Base-by-base conservation (phyloP, 2,797 vertebrate species). In the Coregonus suidteri region DNA sequence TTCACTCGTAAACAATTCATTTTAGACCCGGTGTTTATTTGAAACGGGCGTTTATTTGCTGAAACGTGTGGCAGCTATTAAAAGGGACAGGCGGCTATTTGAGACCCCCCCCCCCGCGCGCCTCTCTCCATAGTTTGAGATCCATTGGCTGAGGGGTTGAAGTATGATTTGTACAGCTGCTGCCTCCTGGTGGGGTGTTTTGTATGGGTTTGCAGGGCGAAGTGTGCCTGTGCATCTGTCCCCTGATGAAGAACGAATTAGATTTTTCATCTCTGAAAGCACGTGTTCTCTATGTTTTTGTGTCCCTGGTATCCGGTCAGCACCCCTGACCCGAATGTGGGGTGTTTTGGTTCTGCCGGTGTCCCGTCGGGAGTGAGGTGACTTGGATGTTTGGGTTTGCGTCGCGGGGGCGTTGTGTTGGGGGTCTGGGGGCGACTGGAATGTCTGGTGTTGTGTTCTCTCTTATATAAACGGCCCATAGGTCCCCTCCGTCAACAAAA, bases 101-200 rank as follows among this genome's bases (percentile, higher is more conserved):
- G 41, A 47, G 41, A 47, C 7, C 3, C 79, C 16, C 73, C 77
- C 16, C 11, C 41, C 75, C n/a, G 11, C 69, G 0, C 3, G 2
- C 41, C 71, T n/a, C 52, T 15, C 31, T 4, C n/a, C 70, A 6
- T 89, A 90, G 89, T 90, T 92, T 86, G 84, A 91, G 86, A 86
- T 80, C 30, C 68, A 75, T 71, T 86, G 81, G 47, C 56, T 1
- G 11, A 35, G 71, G 84, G 76, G 75, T 84, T 72, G 71, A 82
- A 85, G 70, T 84, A 84, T 87, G 20, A 88, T 92, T 93, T 91
- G 82, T 86, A 84, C 92, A 93, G 92, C 92, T 93, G 92, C 71
- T 76, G 77, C 80, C 81, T 82, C 88, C 90, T 77, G 71, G 77
- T 1, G 87, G 53, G 20, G 87, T 83, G 34, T 85, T 90, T 92